Base-by-base conservation (phyloP, 2,113 vertebrate genomes). In the Dinomys branickii region DNA sequence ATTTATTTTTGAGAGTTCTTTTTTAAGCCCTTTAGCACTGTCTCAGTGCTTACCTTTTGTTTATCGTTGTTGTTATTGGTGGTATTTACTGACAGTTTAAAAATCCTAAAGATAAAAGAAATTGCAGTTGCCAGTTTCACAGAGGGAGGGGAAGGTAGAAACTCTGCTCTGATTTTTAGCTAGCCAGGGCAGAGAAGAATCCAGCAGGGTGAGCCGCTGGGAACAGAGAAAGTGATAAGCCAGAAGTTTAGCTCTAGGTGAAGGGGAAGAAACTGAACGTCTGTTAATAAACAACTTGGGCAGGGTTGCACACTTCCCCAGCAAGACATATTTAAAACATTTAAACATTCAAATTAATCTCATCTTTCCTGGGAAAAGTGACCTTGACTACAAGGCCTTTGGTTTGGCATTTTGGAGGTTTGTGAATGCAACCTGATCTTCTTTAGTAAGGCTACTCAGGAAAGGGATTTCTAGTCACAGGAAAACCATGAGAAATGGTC, bases 81-180 rank as follows among this genome's bases (percentile, higher is more conserved):
- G 78, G n/a, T 75, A 17, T 87, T 88, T 84, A 47, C 44, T 47
- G 69, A 30, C 4, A 61, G 75, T 56, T 85, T 56, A 86, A 84
- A 77, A 88, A 47, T 88, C 22, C 85, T 84, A 56, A 95, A 91
- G 88, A 75, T 75, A 52, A 87, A 88, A 85, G 35, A 6, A 71
- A 8, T 56, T 41, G 16, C 22, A n/a, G 28, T 90, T 85, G 59
- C 69, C 14, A 41, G 17, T 67, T 87, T 96, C 75, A 65, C 75
- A 92, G 82, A 65, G 8, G n/a, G 56, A 52, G 13, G 30, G 75
- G 22, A 78, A 38, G 14, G 54, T 81, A 59, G 78, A 94, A 65
- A 85, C 5, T 12, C 6, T 16, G 7, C 82, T 78, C 9, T 44
- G 38, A 59, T 93, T 88, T 71, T 81, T 30, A 78, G 58, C n/a